A percentile compares a stretch with the other conserved stretches of the same genome.
These are phyloP conservation scores for Charadrius vociferus DNA, from an alignment of 2,113 vertebrate genomes.

Conservation along the genomic window DNA sequence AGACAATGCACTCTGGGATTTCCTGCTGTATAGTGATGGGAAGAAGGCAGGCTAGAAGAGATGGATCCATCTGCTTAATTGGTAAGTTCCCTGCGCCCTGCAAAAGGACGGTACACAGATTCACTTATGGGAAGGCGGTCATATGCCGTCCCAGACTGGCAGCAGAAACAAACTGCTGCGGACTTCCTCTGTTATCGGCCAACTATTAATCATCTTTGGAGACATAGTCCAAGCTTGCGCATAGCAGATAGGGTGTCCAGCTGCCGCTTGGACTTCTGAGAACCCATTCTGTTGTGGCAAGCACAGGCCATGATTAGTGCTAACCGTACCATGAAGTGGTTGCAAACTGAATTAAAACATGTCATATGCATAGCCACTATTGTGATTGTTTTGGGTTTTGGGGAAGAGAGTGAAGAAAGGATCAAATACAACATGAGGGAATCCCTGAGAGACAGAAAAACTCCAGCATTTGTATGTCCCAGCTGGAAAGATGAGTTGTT, in stretches of 20 bases:
- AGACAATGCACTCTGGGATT: not conserved
- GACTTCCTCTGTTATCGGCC: not conserved
- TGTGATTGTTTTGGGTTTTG: not conserved
- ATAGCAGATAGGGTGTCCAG: not conserved
- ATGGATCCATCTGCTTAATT: not conserved
- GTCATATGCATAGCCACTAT: not conserved
- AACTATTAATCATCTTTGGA: not conserved
- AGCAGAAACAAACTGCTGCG: not conserved
- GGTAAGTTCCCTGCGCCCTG: not conserved
- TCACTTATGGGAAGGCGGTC: not conserved
- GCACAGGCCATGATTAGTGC: constrained; percentile 3
- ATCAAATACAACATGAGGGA: constrained; percentile 29
- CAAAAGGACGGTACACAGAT: not conserved
- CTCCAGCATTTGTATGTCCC: constrained; percentile 49
- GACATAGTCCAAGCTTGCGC: not conserved
- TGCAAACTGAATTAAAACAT: constrained; percentile 28
- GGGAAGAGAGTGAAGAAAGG: not conserved
- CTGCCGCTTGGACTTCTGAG: not conserved
- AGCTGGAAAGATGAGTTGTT: constrained; percentile 72
- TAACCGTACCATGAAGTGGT: not conserved
- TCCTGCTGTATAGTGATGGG: not conserved
- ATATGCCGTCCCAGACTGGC: not conserved
- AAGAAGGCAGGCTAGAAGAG: not conserved
- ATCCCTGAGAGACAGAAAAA: constrained; percentile 14
- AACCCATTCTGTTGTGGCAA: not conserved